Evolutionary conservation across 1,140 invertebrate species (phyloP).

Genomic region (Charaxes varanes): DNA sequence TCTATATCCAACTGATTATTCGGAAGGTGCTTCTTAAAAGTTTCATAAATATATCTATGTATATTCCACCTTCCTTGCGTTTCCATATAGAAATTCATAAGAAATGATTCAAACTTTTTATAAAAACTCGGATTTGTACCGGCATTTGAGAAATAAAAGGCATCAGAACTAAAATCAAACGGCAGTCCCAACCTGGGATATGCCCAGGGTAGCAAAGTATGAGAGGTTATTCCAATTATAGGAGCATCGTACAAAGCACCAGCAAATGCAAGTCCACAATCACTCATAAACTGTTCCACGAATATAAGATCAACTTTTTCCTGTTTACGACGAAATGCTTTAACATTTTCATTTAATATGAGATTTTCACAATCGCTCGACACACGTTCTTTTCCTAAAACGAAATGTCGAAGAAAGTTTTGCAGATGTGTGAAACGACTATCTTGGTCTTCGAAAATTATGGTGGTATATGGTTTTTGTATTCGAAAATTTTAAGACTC

Average conservation of each 20-base stretch:
- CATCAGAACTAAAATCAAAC: constrained; percentile 71
- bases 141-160: constrained; percentile 69
- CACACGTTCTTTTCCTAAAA: background rate
- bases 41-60: constrained; percentile 34
- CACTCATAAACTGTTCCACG: constrained; percentile 80
- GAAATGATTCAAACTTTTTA: constrained; percentile 32
- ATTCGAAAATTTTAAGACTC: constrained; percentile 33
- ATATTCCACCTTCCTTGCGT: constrained; percentile 27
- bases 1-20: constrained; percentile 68
- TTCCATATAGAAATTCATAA: constrained; percentile 28
- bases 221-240: constrained; percentile 75
- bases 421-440: constrained; percentile 21
- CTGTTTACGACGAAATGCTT: constrained; percentile 37
- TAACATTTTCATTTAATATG: constrained; percentile 50
- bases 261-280: constrained; percentile 78
- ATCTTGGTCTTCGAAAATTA: constrained; percentile 25
- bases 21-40: constrained; percentile 69
- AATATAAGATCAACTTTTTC: constrained; percentile 79
- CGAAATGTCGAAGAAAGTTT: constrained; percentile 33
- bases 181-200: constrained; percentile 74
- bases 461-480: constrained; percentile 5
- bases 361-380: constrained; percentile 49
- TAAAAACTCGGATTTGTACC: constrained; percentile 73
- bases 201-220: constrained; percentile 75
- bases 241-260: constrained; percentile 76